Evolutionary conservation across 2,888 invertebrate genomes (phyloP).

Genomic region (Mechanitis messenoides): DNA sequence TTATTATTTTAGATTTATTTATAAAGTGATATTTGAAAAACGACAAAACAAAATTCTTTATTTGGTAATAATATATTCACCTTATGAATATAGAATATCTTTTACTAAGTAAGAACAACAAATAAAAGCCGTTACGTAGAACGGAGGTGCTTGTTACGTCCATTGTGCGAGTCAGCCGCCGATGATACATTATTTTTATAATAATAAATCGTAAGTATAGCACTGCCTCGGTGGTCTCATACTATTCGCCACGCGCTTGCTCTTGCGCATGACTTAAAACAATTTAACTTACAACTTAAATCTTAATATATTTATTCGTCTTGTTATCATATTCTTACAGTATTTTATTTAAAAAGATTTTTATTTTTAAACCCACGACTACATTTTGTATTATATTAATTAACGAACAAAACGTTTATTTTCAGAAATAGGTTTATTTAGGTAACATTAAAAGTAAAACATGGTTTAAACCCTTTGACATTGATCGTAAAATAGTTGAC

Average conservation of each 20-base stretch:
- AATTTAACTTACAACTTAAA: slow-evolving; percentile 27
- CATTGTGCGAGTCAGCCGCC: slow-evolving; percentile 61
- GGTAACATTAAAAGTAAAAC: neutral
- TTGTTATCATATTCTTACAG: neutral
- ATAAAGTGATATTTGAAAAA: too few relatives aligned
- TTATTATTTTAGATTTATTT: too few relatives aligned
- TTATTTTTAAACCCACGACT: neutral
- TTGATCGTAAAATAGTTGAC: slow-evolving; percentile 65
- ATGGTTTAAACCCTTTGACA: slow-evolving; percentile 39
- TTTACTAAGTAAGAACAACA: slow-evolving; percentile 6
- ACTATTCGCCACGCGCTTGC: slow-evolving; percentile 29
- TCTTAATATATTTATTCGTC: slow-evolving; percentile 27
- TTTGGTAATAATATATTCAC: slow-evolving; percentile 1
- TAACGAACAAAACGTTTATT: neutral
- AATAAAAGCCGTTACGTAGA: slow-evolving; percentile 52
- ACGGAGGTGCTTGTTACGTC: slow-evolving; percentile 67
- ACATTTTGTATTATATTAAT: neutral
- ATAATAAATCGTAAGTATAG: slow-evolving; percentile 76
- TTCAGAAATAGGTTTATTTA: neutral
- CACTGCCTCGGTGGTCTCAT: slow-evolving; percentile 63
- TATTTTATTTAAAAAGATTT: neutral
- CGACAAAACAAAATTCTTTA: neutral
- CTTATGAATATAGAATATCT: slow-evolving; percentile 1
- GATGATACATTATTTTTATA: slow-evolving; percentile 77
- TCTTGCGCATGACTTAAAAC: slow-evolving; percentile 28